Base-by-base conservation (phyloP, 2,888 invertebrate genomes). In the Andricus quercusramuli region DNA sequence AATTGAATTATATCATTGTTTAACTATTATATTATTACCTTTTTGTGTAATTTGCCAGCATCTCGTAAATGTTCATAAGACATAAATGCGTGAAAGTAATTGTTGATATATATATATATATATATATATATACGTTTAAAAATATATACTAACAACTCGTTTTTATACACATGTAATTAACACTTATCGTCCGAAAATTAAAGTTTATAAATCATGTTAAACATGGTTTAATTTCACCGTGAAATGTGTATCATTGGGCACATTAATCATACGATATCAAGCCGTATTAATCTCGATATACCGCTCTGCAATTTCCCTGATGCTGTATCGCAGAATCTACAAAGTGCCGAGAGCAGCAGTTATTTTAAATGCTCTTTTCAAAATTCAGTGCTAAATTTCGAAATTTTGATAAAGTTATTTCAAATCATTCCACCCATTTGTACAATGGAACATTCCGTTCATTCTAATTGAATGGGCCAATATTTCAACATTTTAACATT, bases 221-320 rank as follows among this genome's bases (percentile, higher is more conserved):
- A 51, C n/a, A 51, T 47, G 29, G 8, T 70, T 70, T 29, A 32
- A 70, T 51, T 70, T 51, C 29, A 51, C 17, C 29, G 47, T 32
- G 29, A 51, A 70, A 51, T 70, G 29, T 70, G n/a, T 70, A 51
- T 70, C 70, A 70, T 32, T 70, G 32, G 32, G 20, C 47, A 70
- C 32, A 70, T 70, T 51, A 51, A 70, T 70, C 70, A 70, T 51
- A 70, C 6, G 70, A 51, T 51, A 70, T 70, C 51, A 51, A 51
- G 29, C 17, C 20, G 32, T 20, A 70, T 70, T 70, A 70, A 70
- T 70, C 32, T 70, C 8, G 32, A 70, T 51, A 29, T 29, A 70
- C 70, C 51, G 70, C 70, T 29, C 47, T 29, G 70, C 51, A 70
- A 70, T 70, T 70, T 70, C 20, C 29, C 51, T 70, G 32, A 51